Evolutionary conservation across 2,797 vertebrate species (phyloP).

Genomic region (Lithobates sylvaticus): DNA sequence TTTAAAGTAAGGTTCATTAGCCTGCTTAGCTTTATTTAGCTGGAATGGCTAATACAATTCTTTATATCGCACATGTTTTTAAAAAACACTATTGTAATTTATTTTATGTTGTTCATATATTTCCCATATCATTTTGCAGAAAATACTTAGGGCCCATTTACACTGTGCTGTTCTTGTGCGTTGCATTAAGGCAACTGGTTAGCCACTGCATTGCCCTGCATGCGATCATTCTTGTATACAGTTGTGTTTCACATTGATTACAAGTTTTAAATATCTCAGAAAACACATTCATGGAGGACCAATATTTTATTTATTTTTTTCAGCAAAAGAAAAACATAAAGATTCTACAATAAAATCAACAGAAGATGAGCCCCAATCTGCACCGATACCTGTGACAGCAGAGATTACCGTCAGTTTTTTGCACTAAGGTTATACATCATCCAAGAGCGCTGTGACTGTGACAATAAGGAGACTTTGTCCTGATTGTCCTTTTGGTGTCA

Average conservation of each 20-base stretch:
- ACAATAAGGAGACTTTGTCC: neutral
- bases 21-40: too few relatives aligned
- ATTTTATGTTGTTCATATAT: too few relatives aligned
- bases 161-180: too few relatives aligned
- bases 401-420: slow-evolving; percentile 79
- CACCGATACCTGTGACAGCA: slow-evolving; percentile 71
- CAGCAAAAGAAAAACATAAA: slow-evolving; percentile 71
- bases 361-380: slow-evolving; percentile 10
- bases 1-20: too few relatives aligned
- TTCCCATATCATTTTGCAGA: too few relatives aligned
- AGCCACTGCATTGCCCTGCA: neutral
- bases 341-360: slow-evolving; percentile 12
- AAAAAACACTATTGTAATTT: too few relatives aligned
- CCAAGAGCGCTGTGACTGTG: neutral
- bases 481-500: neutral
- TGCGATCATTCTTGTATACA: neutral
- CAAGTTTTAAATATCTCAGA: neutral
- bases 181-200: too few relatives aligned
- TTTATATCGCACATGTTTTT: too few relatives aligned
- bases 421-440: slow-evolving; percentile 65
- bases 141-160: too few relatives aligned
- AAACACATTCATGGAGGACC: neutral
- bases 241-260: neutral
- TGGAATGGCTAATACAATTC: too few relatives aligned
- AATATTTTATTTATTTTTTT: slow-evolving; percentile 5